A percentile compares a stretch with the other conserved stretches of the same genome.
phyloP scores from a whole-genome alignment of 2,113 vertebrate species.

The Oryzias curvinotus region DNA sequence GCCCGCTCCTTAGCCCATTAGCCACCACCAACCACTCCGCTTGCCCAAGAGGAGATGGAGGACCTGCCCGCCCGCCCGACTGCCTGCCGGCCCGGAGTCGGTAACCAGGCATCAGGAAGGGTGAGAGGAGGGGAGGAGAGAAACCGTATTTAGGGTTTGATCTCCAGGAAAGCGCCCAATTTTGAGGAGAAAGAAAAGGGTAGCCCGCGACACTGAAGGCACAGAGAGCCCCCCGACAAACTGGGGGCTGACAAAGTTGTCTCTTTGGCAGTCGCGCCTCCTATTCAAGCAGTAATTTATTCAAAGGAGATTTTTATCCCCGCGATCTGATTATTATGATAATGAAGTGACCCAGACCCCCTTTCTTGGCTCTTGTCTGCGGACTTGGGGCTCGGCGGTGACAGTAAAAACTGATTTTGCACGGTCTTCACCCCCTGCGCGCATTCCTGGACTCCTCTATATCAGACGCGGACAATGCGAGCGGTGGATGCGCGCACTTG shows the following conservation, averaged over 20 bases:
- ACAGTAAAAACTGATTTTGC: constrained; percentile 83
- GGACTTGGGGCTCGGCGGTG: constrained; percentile 72
- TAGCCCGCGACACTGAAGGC: constrained; percentile 52
- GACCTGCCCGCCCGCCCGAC: constrained; percentile 64
- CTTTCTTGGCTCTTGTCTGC: constrained; percentile 74
- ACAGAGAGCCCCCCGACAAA: constrained; percentile 59
- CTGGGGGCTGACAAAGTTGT: constrained; percentile 79
- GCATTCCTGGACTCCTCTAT: constrained; percentile 79
- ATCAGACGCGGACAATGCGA: constrained; percentile 70
- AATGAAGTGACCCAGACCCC: constrained; percentile 72
- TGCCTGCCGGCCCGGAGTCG: constrained; percentile 49
- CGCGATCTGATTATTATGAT: constrained; percentile 82
- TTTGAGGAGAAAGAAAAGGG: constrained; percentile 58
- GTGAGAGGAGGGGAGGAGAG: constrained; percentile 39
- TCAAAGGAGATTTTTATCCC: constrained; percentile 85
- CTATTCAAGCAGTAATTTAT: constrained; percentile 84
- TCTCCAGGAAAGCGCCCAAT: constrained; percentile 71
- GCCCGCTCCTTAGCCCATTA: constrained; percentile 74
- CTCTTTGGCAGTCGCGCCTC: constrained; percentile 84
- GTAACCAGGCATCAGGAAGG: constrained; percentile 74
- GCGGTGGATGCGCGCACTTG: constrained; percentile 68
- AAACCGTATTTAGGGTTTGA: constrained; percentile 72
- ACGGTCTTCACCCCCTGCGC: constrained; percentile 74
- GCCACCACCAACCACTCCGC: constrained; percentile 62
- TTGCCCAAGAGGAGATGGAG: constrained; percentile 72